Evolutionary conservation across 1,140 invertebrate genomes (phyloP).

Genomic region (Anadara kagoshimensis): DNA sequence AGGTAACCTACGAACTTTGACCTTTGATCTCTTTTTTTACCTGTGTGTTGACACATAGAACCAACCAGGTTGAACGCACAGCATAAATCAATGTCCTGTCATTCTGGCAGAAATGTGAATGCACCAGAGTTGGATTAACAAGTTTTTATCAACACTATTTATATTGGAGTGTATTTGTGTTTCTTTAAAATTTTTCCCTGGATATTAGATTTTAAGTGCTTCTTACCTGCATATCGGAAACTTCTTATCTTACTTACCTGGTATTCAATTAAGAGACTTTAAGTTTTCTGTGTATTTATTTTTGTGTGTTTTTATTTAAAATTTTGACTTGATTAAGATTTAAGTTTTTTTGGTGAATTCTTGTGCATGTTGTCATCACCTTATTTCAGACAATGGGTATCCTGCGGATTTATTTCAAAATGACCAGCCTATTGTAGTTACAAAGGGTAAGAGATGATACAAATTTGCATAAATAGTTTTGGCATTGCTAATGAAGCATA

Average conservation of each 20-base stretch:
- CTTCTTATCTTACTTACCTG: neutral
- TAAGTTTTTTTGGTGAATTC: too few relatives aligned
- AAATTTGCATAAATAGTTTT: too few relatives aligned
- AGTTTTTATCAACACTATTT: neutral
- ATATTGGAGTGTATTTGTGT: neutral
- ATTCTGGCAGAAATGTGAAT: neutral
- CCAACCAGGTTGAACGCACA: neutral
- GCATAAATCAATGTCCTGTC: neutral
- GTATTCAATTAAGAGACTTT: too few relatives aligned
- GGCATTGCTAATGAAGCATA: too few relatives aligned
- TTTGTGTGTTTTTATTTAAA: too few relatives aligned
- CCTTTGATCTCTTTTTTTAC: too few relatives aligned
- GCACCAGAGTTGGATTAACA: too few relatives aligned
- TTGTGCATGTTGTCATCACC: conserved; percentile 25
- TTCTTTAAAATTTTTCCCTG: neutral
- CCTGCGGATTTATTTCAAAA: conserved; percentile 43
- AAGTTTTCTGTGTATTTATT: too few relatives aligned
- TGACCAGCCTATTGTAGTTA: conserved; percentile 51
- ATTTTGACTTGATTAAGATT: too few relatives aligned
- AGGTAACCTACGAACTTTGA: too few relatives aligned
- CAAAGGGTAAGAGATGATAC: conserved; percentile 46
- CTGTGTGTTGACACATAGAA: neutral
- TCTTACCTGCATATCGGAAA: neutral
- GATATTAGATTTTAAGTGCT: neutral
- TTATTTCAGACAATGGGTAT: conserved; percentile 52